Percentiles rank a stretch among this genome's conserved stretches.
Evolutionary conservation across 2,113 vertebrate genomes (phyloP).

Genomic region (Anseranas semipalmata): DNA sequence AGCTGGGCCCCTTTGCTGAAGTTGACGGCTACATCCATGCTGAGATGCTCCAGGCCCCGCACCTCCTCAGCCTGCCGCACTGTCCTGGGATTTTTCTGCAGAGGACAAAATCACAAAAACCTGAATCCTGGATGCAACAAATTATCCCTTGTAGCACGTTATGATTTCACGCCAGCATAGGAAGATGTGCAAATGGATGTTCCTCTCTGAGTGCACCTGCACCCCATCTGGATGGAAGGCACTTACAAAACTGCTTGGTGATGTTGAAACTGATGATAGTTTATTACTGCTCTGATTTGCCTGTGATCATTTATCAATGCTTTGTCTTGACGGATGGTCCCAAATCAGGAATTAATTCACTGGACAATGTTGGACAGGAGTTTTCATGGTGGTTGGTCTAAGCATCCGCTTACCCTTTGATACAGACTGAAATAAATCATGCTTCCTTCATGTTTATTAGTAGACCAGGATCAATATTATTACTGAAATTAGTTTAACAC

Average conservation of each 20-base stretch:
- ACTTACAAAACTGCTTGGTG: background rate
- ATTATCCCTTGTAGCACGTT: accelerated
- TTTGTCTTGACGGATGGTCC: background rate
- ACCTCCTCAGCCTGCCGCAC: conserved; percentile 91
- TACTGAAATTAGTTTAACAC: background rate
- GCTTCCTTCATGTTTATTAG: background rate
- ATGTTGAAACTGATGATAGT: background rate
- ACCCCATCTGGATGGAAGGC: background rate
- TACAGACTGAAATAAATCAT: background rate
- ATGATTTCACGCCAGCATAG: accelerated
- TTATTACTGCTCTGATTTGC: background rate
- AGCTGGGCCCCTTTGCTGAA: conserved; percentile 89
- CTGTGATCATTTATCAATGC: background rate
- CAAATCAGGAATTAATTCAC: background rate
- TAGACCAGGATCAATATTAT: background rate
- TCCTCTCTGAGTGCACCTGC: background rate
- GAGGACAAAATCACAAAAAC: background rate
- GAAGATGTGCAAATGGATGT: accelerated
- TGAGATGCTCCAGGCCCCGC: conserved; percentile 84
- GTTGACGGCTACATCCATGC: conserved; percentile 90
- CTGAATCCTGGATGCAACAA: accelerated
- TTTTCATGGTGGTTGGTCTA: background rate
- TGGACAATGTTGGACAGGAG: background rate
- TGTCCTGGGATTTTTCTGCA: conserved; percentile 91
- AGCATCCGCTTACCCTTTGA: background rate